Conservation (phyloP, 2,888 invertebrate genomes). For the Caradrina clavipalpis region DNA sequence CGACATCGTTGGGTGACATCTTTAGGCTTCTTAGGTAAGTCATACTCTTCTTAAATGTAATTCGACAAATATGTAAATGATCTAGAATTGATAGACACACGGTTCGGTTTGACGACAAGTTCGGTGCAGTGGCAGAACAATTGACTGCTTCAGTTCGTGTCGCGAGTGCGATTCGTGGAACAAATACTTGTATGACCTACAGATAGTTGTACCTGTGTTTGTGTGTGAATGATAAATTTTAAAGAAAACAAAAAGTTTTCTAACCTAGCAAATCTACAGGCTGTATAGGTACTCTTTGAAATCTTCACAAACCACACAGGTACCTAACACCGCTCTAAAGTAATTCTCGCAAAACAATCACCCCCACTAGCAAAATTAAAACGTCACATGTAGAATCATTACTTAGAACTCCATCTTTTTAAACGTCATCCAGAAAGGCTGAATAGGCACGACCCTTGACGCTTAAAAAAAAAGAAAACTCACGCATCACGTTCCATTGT, state of each 20-base stretch:
- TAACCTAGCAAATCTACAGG: not conserved
- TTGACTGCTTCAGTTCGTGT: no score
- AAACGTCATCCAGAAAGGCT: conserved; percentile 80
- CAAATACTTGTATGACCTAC: no score
- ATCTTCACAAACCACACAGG: not conserved
- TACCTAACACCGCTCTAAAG: conserved; percentile 15
- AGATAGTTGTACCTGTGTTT: no score
- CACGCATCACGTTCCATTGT: conserved; percentile 88
- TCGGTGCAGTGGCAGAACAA: no score
- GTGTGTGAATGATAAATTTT: no score
- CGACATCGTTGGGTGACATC: conserved; percentile 53
- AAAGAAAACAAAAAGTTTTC: no score
- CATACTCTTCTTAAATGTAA: no score
- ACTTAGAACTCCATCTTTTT: conserved; percentile 88
- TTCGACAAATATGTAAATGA: no score
- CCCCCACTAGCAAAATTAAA: conserved; percentile 73
- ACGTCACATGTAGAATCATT: conserved; percentile 81
- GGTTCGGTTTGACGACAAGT: no score
- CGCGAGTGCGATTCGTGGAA: no score
- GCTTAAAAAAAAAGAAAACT: conserved; percentile 83
- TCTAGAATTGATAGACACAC: no score
- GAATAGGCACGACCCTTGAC: conserved; percentile 85
- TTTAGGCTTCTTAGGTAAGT: conserved; percentile 64
- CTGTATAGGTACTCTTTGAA: no score
- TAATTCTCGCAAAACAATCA: conserved; percentile 49